These are phyloP conservation scores for Apocheima hispidaria DNA, from an alignment of 2,888 invertebrate genomes.

Conservation along the genomic window DNA sequence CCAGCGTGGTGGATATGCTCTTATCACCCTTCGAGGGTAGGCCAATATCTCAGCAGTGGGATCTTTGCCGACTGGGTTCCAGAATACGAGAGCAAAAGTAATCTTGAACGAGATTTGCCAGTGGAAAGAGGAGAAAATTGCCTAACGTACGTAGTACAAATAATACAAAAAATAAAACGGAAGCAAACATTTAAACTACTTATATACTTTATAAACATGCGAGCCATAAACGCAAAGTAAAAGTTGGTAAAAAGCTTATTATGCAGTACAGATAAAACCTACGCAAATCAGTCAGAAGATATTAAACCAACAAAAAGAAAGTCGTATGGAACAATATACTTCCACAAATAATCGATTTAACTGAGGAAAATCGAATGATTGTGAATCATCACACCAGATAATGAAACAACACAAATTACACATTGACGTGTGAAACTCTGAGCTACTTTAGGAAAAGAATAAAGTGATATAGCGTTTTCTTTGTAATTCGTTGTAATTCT, in stretches of 20 bases:
- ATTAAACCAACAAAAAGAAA: slow-evolving; percentile 51
- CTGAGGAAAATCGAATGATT: slow-evolving; percentile 27
- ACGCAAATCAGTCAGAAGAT: slow-evolving; percentile 38
- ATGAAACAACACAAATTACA: too few species aligned
- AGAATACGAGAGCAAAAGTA: too few species aligned
- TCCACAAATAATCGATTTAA: slow-evolving; percentile 47
- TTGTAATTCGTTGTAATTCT: too few species aligned
- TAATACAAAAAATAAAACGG: neutral
- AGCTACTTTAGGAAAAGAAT: too few species aligned
- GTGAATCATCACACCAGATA: neutral
- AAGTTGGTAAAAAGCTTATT: slow-evolving; percentile 7
- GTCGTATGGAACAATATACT: slow-evolving; percentile 54
- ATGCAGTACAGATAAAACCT: slow-evolving; percentile 24
- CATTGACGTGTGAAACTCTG: too few species aligned
- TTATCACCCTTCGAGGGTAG: too few species aligned
- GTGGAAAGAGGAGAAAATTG: too few species aligned
- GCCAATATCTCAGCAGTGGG: too few species aligned
- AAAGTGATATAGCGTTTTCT: too few species aligned
- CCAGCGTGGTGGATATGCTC: too few species aligned
- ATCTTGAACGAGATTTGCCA: too few species aligned
- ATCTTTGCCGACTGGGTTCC: too few species aligned
- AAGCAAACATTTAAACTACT: neutral
- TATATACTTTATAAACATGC: neutral
- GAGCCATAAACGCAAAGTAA: slow-evolving; percentile 12
- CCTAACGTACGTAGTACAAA: neutral